These are phyloP conservation scores for Ethmia dodecea DNA, from an alignment of 2,888 invertebrate genomes.

Conservation along the genomic window DNA sequence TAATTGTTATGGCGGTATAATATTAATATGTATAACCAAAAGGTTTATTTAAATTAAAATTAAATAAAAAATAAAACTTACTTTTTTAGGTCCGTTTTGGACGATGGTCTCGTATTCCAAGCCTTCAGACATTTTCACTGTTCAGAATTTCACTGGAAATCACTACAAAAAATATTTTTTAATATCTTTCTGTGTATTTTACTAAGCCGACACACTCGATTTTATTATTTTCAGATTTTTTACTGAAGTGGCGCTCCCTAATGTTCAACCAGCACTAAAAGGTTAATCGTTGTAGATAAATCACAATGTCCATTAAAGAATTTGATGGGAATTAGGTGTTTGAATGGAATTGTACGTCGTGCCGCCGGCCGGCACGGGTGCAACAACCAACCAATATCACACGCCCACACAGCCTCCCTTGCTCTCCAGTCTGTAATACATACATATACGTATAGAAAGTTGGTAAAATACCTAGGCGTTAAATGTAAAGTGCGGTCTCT, in stretches of 20 bases:
- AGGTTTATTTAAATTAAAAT: conserved; percentile 17
- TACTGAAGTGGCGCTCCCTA: background rate
- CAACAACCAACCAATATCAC: conserved; percentile 51
- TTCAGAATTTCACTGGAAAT: conserved; percentile 46
- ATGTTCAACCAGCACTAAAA: background rate
- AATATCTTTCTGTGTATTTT: conserved; percentile 37
- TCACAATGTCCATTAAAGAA: conserved; percentile 13
- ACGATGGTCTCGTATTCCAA: conserved; percentile 81
- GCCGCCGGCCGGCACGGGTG: conserved; percentile 58
- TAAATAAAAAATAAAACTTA: conserved; percentile 47
- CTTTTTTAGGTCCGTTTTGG: conserved; percentile 81
- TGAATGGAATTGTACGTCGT: conserved; percentile 41
- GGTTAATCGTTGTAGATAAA: background rate
- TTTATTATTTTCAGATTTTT: conserved; percentile 20
- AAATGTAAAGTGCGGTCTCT: conserved; percentile 36
- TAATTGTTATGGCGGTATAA: too few relatives aligned
- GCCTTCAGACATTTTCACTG: conserved; percentile 75
- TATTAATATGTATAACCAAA: too few relatives aligned
- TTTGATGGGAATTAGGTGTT: conserved; percentile 46
- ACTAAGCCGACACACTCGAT: conserved; percentile 36
- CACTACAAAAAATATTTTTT: conserved; percentile 29
- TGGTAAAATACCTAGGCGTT: conserved; percentile 27
- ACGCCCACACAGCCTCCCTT: conserved; percentile 70
- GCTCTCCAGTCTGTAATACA: conserved; percentile 52
- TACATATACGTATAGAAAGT: conserved; percentile 46